phyloP scores from a whole-genome alignment of 2,797 vertebrate species.

The Enteromius argenteus region DNA sequence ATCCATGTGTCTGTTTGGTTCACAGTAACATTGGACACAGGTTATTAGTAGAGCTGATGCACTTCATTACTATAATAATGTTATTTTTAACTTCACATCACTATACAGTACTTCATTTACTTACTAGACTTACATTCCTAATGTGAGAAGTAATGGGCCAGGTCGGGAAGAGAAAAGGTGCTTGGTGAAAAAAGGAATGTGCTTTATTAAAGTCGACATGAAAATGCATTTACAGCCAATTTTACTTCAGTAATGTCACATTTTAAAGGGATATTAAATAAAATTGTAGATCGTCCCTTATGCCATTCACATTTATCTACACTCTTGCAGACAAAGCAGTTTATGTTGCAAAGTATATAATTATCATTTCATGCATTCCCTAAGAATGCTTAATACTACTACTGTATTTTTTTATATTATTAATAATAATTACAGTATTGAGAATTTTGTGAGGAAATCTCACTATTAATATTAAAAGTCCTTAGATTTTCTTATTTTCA shows the following conservation, averaged over 20 bases:
- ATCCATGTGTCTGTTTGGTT: conserved; percentile 33
- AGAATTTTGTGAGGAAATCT: not conserved
- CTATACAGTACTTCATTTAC: not conserved
- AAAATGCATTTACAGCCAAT: not conserved
- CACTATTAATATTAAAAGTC: not conserved
- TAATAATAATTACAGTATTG: not conserved
- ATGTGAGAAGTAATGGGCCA: not conserved
- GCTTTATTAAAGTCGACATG: not conserved
- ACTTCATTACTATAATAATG: conserved; percentile 12
- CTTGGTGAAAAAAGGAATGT: not conserved
- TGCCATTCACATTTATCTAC: not conserved
- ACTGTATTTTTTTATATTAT: not conserved
- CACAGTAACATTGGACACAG: not conserved
- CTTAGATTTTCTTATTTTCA: not conserved
- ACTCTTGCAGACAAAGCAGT: not conserved
- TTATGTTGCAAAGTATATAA: not conserved
- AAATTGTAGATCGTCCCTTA: not conserved
- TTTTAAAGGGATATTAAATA: not conserved
- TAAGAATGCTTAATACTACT: not conserved
- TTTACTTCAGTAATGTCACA: not conserved
- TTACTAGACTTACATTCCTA: not conserved
- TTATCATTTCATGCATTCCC: not conserved
- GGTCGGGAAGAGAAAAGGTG: not conserved
- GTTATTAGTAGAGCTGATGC: not conserved
- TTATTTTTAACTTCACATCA: conserved; percentile 7